Evolutionary conservation across 2,888 invertebrate species (phyloP).

Genomic region (Tanaodytes sp.): DNA sequence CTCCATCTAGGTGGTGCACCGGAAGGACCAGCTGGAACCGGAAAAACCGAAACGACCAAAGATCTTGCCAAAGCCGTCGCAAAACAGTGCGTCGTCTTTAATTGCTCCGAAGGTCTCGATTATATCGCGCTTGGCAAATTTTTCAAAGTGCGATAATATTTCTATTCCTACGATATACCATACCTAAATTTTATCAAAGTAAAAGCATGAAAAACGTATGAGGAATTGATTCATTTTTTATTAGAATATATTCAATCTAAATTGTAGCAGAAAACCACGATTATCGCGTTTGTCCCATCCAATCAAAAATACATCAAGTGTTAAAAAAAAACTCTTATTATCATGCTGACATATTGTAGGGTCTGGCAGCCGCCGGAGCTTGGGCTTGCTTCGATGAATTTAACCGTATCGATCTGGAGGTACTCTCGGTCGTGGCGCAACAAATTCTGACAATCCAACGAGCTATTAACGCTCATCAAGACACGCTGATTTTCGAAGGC

Average conservation of each 20-base stretch:
- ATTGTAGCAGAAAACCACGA: too few relatives aligned
- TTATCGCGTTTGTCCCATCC: too few relatives aligned
- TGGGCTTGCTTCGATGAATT: slow-evolving; percentile 79
- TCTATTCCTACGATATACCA: not conserved
- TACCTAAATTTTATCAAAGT: not conserved
- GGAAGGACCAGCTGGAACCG: slow-evolving; percentile 68
- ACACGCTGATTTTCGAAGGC: slow-evolving; percentile 75
- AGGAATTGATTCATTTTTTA: not conserved
- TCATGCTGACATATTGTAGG: too few relatives aligned
- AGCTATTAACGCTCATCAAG: slow-evolving; percentile 74
- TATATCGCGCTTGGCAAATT: slow-evolving; percentile 79
- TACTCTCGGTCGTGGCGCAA: slow-evolving; percentile 78
- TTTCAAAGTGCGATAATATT: slow-evolving; percentile 74
- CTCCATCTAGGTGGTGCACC: slow-evolving; percentile 76
- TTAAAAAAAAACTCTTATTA: too few relatives aligned
- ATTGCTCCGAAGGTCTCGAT: slow-evolving; percentile 80
- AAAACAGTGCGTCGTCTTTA: slow-evolving; percentile 81
- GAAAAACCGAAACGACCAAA: slow-evolving; percentile 78
- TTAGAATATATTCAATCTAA: too few relatives aligned
- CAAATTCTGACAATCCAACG: slow-evolving; percentile 77
- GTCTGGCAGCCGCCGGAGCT: slow-evolving; percentile 76
- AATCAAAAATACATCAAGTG: too few relatives aligned
- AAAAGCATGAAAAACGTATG: too few relatives aligned
- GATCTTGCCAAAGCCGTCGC: slow-evolving; percentile 81
- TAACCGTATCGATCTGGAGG: slow-evolving; percentile 78